Evolutionary conservation across 2,113 vertebrate genomes (phyloP).

Genomic region (Greenwoodochromis staneri): DNA sequence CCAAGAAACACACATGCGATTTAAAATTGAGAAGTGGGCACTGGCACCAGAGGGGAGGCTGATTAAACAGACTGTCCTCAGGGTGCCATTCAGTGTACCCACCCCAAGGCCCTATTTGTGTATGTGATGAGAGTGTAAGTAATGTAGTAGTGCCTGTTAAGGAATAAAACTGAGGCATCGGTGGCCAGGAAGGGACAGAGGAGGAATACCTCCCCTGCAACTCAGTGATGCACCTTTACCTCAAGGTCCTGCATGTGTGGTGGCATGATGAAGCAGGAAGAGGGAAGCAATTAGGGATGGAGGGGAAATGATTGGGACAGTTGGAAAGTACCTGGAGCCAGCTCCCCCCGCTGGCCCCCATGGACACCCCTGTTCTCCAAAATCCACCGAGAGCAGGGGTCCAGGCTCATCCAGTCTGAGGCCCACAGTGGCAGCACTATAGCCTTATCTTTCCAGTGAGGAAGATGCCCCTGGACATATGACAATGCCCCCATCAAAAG

Average conservation of each 20-base stretch:
- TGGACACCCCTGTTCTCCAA: not conserved
- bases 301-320: not conserved
- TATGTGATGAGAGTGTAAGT: not conserved
- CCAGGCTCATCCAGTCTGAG: not conserved
- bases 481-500: not conserved
- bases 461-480: not conserved
- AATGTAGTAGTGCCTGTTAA: not conserved
- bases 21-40: not conserved
- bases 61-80: not conserved
- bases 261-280: not conserved
- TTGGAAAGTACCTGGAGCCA: not conserved
- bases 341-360: not conserved
- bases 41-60: not conserved
- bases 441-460: not conserved
- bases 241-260: not conserved
- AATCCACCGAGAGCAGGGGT: not conserved
- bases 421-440: not conserved
- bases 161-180: not conserved
- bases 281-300: not conserved
- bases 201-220: not conserved
- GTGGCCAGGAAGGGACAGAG: not conserved
- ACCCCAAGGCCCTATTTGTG: not conserved
- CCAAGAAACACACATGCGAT: not conserved
- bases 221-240: not conserved
- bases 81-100: not conserved